Percentiles rank a stretch among this genome's conserved stretches.
Evolutionary conservation across 2,888 invertebrate genomes (phyloP).

Genomic region (Drosophila macrothrix): DNA sequence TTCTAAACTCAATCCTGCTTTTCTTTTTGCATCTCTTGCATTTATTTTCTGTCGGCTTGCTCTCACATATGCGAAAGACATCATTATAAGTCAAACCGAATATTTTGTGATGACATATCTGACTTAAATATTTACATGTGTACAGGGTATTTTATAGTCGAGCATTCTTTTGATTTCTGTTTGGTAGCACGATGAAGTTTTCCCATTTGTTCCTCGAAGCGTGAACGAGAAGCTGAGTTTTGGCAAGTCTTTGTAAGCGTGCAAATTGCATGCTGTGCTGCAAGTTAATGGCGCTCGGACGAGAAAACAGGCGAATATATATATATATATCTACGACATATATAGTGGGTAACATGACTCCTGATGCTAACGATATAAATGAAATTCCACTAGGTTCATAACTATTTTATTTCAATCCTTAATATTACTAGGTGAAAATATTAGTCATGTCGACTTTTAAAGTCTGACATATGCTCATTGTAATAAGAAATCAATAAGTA

Average conservation of each 20-base stretch:
- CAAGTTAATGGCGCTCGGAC: slow-evolving; percentile 66
- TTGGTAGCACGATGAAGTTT: not conserved
- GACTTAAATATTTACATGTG: not conserved
- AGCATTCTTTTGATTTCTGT: not conserved
- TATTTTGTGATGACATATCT: not conserved
- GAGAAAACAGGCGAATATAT: not conserved
- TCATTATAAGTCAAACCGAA: not conserved
- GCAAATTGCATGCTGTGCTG: slow-evolving; percentile 77
- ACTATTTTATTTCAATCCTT: slow-evolving; percentile 35
- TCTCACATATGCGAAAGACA: not conserved
- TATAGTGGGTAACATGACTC: slow-evolving; percentile 24
- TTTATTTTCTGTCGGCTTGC: not conserved
- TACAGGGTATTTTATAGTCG: slow-evolving; percentile 1
- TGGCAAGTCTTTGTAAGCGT: slow-evolving; percentile 75
- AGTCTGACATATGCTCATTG: slow-evolving; percentile 48
- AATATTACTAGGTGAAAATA: slow-evolving; percentile 28
- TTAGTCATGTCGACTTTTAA: slow-evolving; percentile 12
- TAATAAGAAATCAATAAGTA: slow-evolving; percentile 21
- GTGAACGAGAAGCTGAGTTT: slow-evolving; percentile 68
- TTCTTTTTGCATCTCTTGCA: not conserved
- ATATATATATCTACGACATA: not conserved
- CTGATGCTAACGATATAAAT: slow-evolving; percentile 71
- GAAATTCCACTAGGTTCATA: slow-evolving; percentile 60
- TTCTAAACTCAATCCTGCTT: not conserved
- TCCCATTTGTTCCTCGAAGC: slow-evolving; percentile 42